Percentiles rank a stretch among this genome's conserved stretches.
Evolutionary conservation across 2,888 invertebrate species (phyloP).

Genomic region (Scaptomyza reducta): DNA sequence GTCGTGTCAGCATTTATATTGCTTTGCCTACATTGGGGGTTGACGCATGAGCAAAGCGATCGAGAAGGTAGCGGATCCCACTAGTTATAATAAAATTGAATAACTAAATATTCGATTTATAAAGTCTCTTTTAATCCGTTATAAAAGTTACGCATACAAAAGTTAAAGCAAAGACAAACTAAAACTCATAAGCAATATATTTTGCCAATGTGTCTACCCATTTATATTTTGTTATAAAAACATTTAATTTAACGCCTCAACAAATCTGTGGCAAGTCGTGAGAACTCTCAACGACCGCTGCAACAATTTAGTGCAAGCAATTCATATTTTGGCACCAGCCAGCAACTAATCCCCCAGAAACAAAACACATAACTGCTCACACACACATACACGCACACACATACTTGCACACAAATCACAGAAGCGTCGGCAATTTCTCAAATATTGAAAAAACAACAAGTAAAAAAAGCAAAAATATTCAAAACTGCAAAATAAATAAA

Average conservation of each 20-base stretch:
- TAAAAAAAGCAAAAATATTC: conserved; percentile 30
- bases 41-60: too few species aligned
- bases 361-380: conserved; percentile 21
- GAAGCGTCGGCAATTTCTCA: conserved; percentile 53
- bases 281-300: conserved; percentile 43
- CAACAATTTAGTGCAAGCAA: conserved; percentile 55
- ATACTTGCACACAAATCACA: conserved; percentile 42
- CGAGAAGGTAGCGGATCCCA: too few species aligned
- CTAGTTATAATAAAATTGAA: too few species aligned
- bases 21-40: too few species aligned
- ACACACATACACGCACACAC: conserved; percentile 16
- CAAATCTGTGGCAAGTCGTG: conserved; percentile 41
- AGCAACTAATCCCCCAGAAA: conserved; percentile 58
- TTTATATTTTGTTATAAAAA: neutral
- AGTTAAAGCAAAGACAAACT: neutral
- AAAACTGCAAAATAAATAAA: conserved; percentile 46
- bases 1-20: too few species aligned
- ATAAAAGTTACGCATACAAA: neutral
- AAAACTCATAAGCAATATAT: neutral
- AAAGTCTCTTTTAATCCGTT: too few species aligned
- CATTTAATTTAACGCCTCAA: conserved; percentile 7
- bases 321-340: conserved; percentile 65
- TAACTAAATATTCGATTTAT: too few species aligned
- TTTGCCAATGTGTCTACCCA: neutral
- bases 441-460: conserved; percentile 61